Base-by-base conservation (phyloP, 2,888 invertebrate species). In the Cosmia trapezina region DNA sequence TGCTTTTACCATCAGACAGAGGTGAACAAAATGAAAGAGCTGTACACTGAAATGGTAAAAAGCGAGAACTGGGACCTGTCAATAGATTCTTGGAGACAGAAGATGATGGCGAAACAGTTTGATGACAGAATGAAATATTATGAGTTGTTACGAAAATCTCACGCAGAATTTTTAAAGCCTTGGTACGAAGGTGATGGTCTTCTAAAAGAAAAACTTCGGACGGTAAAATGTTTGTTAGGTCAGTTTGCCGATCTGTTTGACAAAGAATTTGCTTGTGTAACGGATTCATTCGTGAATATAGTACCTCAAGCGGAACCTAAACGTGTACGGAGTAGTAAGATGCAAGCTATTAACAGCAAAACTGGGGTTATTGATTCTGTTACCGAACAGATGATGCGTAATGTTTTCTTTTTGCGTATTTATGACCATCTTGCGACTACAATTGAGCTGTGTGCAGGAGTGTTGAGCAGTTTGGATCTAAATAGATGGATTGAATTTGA, bases 1-100 rank as follows among this genome's bases (percentile, higher is more conserved):
- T 95, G 94, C 68, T 96, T 89, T 73, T 96, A 96, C 79, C 95
- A 95, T 78, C 96, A 96, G 82, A 93, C 95, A 12, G 94, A 95
- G 83, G 93, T 96, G 0, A 73, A 78, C 45, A 91, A 91, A 83
- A 90, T 96, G 90, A 93, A 90, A 65, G 88, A 89, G 7, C 49
- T 88, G 6, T 96, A 92, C 63, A 79, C 76, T 12, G 93, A 94
- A 84, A 93, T 96, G 93, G 78, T 63, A 7, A 85, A 88, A 1
- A 84, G 77, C 1, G 70, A 89, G 56, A 9, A 64, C 17, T 96
- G 96, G 96, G 93, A 96, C 72, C 82, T 96, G 9, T 94, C 95
- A 0, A 92, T 96, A 73, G 33, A 43, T 3, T 91, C 87, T 67
- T 96, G 96, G 96, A 91, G 95, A 81, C 51, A 85, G 11, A 85